Evolutionary conservation across 2,113 vertebrate species (phyloP).

Genomic region (Mormoops blainvillei): DNA sequence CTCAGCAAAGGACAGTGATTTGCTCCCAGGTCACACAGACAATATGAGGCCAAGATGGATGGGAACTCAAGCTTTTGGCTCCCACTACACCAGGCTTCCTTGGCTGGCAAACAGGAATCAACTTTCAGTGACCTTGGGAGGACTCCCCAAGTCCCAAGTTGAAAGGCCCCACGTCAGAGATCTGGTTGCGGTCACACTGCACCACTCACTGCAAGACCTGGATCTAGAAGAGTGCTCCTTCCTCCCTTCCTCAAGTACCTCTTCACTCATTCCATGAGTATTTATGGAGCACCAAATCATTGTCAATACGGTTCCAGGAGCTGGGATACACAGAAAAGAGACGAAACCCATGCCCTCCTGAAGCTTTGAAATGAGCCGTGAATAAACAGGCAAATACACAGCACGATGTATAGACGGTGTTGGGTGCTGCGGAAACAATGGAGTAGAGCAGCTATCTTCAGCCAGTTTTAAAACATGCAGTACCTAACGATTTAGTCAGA

Average conservation of each 20-base stretch:
- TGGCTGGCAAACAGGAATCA: not conserved
- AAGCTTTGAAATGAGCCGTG: not conserved
- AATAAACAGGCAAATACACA: not conserved
- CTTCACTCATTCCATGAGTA: not conserved
- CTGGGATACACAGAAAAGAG: not conserved
- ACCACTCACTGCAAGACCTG: not conserved
- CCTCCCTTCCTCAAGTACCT: not conserved
- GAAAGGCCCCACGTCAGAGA: not conserved
- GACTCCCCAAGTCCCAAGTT: not conserved
- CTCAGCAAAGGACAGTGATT: not conserved
- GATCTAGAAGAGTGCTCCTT: not conserved
- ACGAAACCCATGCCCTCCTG: not conserved
- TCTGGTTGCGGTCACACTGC: not conserved
- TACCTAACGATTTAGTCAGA: no score
- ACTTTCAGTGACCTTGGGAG: not conserved
- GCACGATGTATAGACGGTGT: not conserved
- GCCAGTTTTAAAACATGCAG: not conserved
- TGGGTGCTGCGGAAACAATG: not conserved
- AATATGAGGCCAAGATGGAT: not conserved
- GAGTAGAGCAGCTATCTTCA: not conserved
- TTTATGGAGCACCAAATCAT: not conserved
- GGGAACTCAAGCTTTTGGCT: not conserved
- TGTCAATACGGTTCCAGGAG: not conserved
- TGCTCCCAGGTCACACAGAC: not conserved
- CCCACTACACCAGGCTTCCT: not conserved